Evolutionary conservation across 2,113 vertebrate species (phyloP), one percentile per base, ranked within the genome.

Genomic region (Rhinolophus sinicus): DNA sequence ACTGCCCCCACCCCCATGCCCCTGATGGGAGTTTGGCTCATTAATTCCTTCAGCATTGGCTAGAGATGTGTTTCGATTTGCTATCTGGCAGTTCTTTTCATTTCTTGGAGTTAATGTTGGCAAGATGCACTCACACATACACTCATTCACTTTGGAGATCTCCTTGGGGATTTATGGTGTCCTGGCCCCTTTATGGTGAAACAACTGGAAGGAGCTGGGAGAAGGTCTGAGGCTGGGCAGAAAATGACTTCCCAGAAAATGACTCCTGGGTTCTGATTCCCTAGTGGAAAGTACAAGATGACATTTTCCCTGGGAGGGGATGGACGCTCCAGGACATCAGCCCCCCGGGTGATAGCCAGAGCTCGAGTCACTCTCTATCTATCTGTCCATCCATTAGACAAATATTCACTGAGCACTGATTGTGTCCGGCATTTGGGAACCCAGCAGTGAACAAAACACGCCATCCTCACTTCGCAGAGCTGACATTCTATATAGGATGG

Each of bases 21-120:
- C 10, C 2, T 3, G 58, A 86, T 1, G 0, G 67, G 24, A 72
- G 14, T 2, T 30, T 56, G 86, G 58, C 78, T 94, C 60, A 14
- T 16, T 28, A 35, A 67, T 88, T 54, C 40, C 19, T n/a, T 8
- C 6, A 76, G 60, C 77, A 18, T 0, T 28, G 67, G 50, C 72
- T 76, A 73, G 38, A 64, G 85, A 70, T 88, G 62, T 70, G 77
- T 92, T 97, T 64, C 58, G 78, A n/a, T 86, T 85, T 65, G 72
- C 78, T 86, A 65, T 86, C 70, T 83, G 96, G 86, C 90, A 95
- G 80, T 62, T 96, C 78, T 96, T 96, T 76, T 50, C 83, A 95
- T 94, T 90, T 93, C 78, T 98, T 38, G 69, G 54, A 62, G 95
- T 96, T 92, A 86, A 5, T 7, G 22, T 18, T n/a, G 84, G 38